phyloP scores from a whole-genome alignment of 2,113 vertebrate species.

The Mesoclemmys tuberculata region DNA sequence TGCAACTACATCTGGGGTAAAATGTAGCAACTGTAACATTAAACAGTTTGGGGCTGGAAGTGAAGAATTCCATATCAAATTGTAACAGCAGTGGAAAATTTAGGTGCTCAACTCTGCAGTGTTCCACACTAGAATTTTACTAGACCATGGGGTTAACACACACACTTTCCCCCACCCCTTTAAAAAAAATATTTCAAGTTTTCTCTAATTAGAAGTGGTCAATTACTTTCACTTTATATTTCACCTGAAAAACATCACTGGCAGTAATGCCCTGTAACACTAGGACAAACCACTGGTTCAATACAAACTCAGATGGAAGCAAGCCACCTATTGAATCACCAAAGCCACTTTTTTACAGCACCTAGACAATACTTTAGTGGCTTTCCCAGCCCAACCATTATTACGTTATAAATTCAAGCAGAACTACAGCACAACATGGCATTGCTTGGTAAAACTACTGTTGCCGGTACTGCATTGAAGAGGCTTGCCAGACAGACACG shows the following conservation, averaged over 20 bases:
- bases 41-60: background rate
- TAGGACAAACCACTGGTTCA: background rate
- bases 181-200: background rate
- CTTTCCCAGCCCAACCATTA: background rate
- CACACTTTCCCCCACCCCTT: no score
- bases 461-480: background rate
- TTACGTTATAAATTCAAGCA: background rate
- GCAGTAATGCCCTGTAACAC: background rate
- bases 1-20: background rate
- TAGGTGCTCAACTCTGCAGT: background rate
- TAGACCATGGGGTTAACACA: no score
- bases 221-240: background rate
- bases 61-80: background rate
- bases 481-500: background rate
- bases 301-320: background rate
- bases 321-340: background rate
- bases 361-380: background rate
- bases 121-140: background rate
- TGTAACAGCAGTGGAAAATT: background rate
- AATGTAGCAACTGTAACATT: background rate
- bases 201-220: background rate
- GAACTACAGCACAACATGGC: background rate
- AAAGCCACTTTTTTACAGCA: background rate
- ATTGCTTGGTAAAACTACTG: background rate
- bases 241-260: background rate